Base-by-base conservation (phyloP, 2,113 vertebrate genomes). In the Platysternon megacephalum region DNA sequence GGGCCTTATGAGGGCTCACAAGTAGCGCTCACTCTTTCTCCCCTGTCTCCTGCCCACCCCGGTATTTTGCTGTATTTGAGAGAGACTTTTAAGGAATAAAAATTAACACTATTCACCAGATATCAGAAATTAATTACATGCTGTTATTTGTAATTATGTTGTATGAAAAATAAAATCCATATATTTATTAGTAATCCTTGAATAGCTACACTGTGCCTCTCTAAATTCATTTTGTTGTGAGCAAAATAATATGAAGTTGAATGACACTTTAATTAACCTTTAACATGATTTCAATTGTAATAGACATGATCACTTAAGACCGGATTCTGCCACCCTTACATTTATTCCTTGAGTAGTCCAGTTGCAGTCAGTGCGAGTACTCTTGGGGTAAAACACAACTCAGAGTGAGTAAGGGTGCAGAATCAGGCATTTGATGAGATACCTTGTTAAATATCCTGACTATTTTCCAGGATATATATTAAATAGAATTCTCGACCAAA, bases 181-280 rank as follows among this genome's bases (percentile, higher is more conserved):
- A 68, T 88, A 95, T 86, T 91, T 95, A 9, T 86, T 93, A 58
- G 11, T 80, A 17, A 86, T 88, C 72, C 32, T 61, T 84, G 53
- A 81, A 4, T 79, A 21, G n/a, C 4, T 92, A 46, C 79, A 58
- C 82, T 39, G 92, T 85, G 55, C 2, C 61, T 84, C 65, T 92
- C 4, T 82, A 92, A 92, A 58, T 3, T 12, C 16, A 44, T 94
- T 93, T 92, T 22, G 80, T 51, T 84, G 39, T 82, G 74, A 78
- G 65, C 93, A 28, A 92, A 93, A 94, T 78, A 91, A 78, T 9
- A 32, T 78, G 61, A 91, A 46, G 17, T 48, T 78, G 42, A 91
- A 48, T 85, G 85, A 91, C 89, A 29, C 42, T 91, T 88, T 91
- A 91, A 78, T 56, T 86, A 91, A 80, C n/a, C 74, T 94, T 92